phyloP scores from a whole-genome alignment of 37 sponge, comb jelly and placozoan species.

The Crambe crambe region DNA sequence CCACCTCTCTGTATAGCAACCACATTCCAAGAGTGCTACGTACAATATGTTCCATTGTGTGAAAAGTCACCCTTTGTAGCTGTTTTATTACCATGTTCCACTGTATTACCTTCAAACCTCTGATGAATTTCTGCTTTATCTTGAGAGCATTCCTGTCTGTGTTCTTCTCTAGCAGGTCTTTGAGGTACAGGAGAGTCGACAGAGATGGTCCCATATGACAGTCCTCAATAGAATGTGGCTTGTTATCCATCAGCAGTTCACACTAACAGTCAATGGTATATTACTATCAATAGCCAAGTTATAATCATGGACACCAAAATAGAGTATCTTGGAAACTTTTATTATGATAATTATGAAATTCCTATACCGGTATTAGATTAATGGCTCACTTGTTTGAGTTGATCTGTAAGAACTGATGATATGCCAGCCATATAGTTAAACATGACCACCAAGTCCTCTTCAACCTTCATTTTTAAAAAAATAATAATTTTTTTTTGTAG shows the following conservation, averaged over 20 bases:
- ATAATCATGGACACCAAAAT: too few relatives aligned
- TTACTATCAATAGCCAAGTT: too few relatives aligned
- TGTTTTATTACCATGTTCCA: too few relatives aligned
- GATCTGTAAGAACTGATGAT: conserved; percentile 45
- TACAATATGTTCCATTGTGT: too few relatives aligned
- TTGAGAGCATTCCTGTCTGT: not conserved
- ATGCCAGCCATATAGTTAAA: conserved; percentile 77
- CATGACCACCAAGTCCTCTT: conserved; percentile 37
- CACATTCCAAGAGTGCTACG: too few relatives aligned
- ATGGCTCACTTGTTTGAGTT: conserved; percentile 55
- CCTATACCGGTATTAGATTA: too few relatives aligned
- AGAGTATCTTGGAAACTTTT: too few relatives aligned
- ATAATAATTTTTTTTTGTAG: too few relatives aligned
- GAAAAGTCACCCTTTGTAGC: too few relatives aligned
- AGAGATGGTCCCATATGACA: not conserved
- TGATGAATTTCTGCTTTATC: not conserved
- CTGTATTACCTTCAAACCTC: not conserved
- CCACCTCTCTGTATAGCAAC: too few relatives aligned
- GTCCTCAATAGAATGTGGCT: not conserved
- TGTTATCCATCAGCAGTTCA: not conserved
- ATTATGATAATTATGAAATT: not conserved
- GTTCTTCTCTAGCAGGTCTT: not conserved
- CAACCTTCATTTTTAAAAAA: too few relatives aligned
- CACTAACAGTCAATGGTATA: not conserved
- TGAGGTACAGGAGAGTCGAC: not conserved